Evolutionary conservation across 2,888 invertebrate species (phyloP).

Genomic region (Crepidodera aurea): DNA sequence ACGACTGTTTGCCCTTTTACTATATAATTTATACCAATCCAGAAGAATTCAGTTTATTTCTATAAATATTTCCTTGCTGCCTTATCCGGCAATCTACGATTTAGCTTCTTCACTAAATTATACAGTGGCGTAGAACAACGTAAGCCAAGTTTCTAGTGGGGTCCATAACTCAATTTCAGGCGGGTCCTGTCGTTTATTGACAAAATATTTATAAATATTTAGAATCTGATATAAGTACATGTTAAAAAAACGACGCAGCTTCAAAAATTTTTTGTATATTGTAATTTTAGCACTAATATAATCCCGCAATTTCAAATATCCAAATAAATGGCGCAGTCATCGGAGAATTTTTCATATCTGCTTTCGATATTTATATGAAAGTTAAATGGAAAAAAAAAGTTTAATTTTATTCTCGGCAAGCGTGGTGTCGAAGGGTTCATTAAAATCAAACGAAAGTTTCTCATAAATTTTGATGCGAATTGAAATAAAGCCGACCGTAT

Average conservation of each 20-base stretch:
- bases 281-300: too few relatives aligned
- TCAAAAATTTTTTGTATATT: too few relatives aligned
- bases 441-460: slow-evolving; percentile 1
- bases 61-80: too few relatives aligned
- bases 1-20: slow-evolving; percentile 47
- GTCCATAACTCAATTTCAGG: too few relatives aligned
- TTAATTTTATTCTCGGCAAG: background rate
- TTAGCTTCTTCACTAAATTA: slow-evolving; percentile 6
- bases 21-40: slow-evolving; percentile 54
- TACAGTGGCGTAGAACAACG: slow-evolving; percentile 24
- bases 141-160: too few relatives aligned
- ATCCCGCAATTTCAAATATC: too few relatives aligned
- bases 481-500: background rate
- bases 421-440: background rate
- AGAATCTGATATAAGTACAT: too few relatives aligned
- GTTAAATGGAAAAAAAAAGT: too few relatives aligned
- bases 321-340: slow-evolving; percentile 15
- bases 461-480: slow-evolving; percentile 5
- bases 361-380: too few relatives aligned
- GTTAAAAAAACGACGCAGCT: too few relatives aligned
- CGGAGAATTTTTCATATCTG: background rate
- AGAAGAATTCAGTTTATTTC: slow-evolving; percentile 54
- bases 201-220: too few relatives aligned
- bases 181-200: too few relatives aligned
- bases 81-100: slow-evolving; percentile 41